Base-by-base conservation (phyloP, 2,888 invertebrate genomes). In the Microplitis manilae region DNA sequence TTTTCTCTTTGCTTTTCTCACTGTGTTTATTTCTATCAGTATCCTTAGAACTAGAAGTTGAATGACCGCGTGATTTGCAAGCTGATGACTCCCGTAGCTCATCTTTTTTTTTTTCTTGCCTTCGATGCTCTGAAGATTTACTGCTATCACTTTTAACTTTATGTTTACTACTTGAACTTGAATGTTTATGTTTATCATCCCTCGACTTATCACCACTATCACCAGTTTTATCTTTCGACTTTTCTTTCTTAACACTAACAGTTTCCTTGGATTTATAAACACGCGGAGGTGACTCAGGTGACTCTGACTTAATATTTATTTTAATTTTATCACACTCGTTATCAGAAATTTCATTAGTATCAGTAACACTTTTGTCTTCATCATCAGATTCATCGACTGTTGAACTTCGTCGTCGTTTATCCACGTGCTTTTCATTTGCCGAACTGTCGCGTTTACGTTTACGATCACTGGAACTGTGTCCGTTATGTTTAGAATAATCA, bases 111-210 rank as follows among this genome's bases (percentile, higher is more conserved):
- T 84, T 84, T 61, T 80, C 82, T 40, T 77, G 79, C 81, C 83
- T 79, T 81, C 81, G 81, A 64, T 81, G 84, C 81, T 89, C 81
- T 82, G 79, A 81, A 50, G 50, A 50, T 79, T 81, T 79, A 67
- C 79, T 79, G 64, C 79, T 79, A 41, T 83, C 83, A 85, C 84
- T 88, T 84, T 87, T 88, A 75, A 90, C 88, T 85, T 86, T 90
- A 75, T 79, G 75, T 75, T 82, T 83, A 64, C 82, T 77, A 68
- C 79, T 82, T 20, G 80, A 81, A 39, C 50, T 50, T 9, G 50
- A 50, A 50, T 82, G 76, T 75, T 84, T 86, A 68, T 85, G 81
- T 68, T 82, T 81, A 65, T 78, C 80, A 38, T 79, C 79, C 13
- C 80, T 82, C 13, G 79, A 74, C 73, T 82, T 84, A 60, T 84